These are phyloP conservation scores for Dasypogon diadema DNA, from an alignment of 2,888 invertebrate genomes.

Conservation along the genomic window DNA sequence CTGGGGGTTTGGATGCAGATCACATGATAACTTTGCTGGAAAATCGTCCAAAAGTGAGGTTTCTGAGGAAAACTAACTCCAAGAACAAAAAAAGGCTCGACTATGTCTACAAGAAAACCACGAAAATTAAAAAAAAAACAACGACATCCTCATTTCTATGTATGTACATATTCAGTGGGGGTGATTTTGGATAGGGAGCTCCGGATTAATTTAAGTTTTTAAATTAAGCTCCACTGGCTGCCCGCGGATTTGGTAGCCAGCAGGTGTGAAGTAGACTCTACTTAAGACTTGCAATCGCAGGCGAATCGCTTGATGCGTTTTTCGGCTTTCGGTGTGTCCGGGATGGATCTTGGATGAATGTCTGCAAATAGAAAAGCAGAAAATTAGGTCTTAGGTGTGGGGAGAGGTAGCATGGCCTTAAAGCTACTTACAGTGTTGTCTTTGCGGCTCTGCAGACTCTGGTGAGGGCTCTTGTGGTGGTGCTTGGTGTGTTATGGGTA, in stretches of 20 bases:
- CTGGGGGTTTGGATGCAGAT: slow-evolving; percentile 42
- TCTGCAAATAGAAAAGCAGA: slow-evolving; percentile 71
- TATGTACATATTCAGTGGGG: background rate
- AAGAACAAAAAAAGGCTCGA: background rate
- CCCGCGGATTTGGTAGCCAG: background rate
- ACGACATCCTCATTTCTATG: background rate
- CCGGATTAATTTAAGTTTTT: background rate
- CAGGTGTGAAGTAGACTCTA: background rate
- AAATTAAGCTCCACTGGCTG: background rate
- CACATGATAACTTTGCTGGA: slow-evolving; percentile 18
- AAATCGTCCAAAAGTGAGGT: background rate
- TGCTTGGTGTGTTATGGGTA: slow-evolving; percentile 70
- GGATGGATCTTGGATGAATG: slow-evolving; percentile 84
- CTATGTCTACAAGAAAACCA: background rate
- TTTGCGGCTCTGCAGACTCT: slow-evolving; percentile 70
- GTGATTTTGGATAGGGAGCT: background rate
- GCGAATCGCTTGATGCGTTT: slow-evolving; percentile 81
- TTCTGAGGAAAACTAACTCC: background rate
- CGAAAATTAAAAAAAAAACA: background rate
- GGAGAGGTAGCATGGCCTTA: background rate
- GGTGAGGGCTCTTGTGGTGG: slow-evolving; percentile 73
- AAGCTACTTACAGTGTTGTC: slow-evolving; percentile 81
- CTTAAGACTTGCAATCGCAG: slow-evolving; percentile 79
- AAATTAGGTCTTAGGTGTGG: background rate
- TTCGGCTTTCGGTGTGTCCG: slow-evolving; percentile 69